Percentiles rank a stretch among this genome's conserved stretches.
Evolutionary conservation across 2,888 invertebrate species (phyloP).

Genomic region (Seira sanloemensis): DNA sequence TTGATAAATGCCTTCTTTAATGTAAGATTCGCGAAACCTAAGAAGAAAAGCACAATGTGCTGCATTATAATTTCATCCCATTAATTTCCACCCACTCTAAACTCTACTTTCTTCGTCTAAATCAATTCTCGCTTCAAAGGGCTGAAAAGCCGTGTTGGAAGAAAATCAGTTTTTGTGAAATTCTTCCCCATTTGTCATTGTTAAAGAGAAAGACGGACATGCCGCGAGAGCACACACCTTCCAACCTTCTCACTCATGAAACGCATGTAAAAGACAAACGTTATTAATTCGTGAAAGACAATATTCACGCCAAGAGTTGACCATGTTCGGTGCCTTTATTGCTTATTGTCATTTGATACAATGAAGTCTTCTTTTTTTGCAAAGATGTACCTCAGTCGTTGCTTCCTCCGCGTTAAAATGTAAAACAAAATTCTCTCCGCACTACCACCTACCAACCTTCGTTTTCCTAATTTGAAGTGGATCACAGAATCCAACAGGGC

Average conservation of each 20-base stretch:
- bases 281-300: not conserved
- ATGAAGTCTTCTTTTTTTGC: not conserved
- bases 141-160: not conserved
- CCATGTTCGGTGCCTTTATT: not conserved
- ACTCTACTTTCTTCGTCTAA: not conserved
- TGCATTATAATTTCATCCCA: conserved; percentile 30
- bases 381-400: not conserved
- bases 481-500: not conserved
- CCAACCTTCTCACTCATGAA: not conserved
- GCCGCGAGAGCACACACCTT: not conserved
- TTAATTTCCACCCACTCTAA: conserved; percentile 53
- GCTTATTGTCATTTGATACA: not conserved
- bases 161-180: not conserved
- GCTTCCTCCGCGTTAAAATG: no score
- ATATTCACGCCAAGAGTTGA: not conserved
- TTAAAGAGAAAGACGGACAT: not conserved
- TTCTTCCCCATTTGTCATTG: not conserved
- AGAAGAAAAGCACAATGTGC: no score
- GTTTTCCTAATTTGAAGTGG: not conserved
- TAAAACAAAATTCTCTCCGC: no score
- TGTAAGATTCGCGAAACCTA: no score
- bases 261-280: no score
- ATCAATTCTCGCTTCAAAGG: conserved; percentile 14
- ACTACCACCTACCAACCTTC: not conserved
- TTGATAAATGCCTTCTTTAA: no score